Evolutionary conservation across 2,888 invertebrate genomes (phyloP).

Genomic region (Lithophane leautieri): DNA sequence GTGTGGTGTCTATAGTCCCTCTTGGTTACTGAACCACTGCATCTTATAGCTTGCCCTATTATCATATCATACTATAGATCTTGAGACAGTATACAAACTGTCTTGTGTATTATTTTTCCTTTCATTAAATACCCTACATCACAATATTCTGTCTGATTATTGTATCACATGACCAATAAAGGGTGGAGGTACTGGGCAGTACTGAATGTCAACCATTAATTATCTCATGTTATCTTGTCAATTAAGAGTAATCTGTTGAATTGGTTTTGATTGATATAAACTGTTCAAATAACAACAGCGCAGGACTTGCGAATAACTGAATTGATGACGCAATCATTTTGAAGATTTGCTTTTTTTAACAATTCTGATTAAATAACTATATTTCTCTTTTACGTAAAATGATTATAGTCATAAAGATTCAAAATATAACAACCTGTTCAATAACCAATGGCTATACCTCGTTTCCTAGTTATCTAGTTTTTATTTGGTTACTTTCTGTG

Average conservation of each 20-base stretch:
- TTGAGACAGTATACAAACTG: not conserved
- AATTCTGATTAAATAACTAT: not conserved
- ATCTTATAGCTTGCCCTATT: too few species aligned
- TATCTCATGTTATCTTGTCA: constrained; percentile 10
- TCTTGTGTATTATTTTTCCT: not conserved
- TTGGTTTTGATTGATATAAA: constrained; percentile 41
- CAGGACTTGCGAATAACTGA: not conserved
- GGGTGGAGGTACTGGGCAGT: not conserved
- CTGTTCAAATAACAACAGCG: not conserved
- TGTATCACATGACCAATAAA: not conserved
- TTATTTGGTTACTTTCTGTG: not conserved
- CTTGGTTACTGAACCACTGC: too few species aligned
- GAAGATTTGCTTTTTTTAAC: not conserved
- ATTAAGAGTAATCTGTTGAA: constrained; percentile 44
- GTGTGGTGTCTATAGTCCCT: not conserved
- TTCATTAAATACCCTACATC: not conserved
- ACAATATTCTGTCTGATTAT: not conserved
- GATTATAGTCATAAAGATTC: not conserved
- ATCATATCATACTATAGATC: not conserved
- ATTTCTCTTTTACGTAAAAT: not conserved
- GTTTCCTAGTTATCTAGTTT: not conserved
- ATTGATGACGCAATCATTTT: not conserved
- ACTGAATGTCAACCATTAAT: constrained; percentile 14
- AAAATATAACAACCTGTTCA: not conserved
- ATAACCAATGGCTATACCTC: not conserved